These are phyloP conservation scores for Poecile atricapillus DNA, from an alignment of 2,113 vertebrate species.

Conservation along the genomic window DNA sequence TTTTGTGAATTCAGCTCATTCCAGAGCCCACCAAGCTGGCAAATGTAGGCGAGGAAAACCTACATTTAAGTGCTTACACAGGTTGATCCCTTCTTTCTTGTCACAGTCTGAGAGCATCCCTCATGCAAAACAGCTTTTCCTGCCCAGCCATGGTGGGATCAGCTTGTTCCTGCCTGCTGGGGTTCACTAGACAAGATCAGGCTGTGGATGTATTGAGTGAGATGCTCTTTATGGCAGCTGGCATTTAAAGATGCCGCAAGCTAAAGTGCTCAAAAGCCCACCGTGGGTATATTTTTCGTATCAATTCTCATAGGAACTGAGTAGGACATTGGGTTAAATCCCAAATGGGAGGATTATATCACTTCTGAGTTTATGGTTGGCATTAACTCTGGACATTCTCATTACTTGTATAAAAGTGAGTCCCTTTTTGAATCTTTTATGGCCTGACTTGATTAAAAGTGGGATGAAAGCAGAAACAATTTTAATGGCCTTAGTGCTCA, in stretches of 20 bases:
- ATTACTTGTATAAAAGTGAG: neutral
- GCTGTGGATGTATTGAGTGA: rapidly evolving
- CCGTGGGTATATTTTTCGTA: rapidly evolving
- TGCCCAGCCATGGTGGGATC: neutral
- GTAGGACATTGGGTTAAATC: neutral
- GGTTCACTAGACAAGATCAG: neutral
- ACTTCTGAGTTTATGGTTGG: neutral
- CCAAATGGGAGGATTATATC: neutral
- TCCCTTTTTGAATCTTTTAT: neutral
- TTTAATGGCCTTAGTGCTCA: neutral
- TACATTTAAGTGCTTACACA: neutral
- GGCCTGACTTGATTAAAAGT: neutral
- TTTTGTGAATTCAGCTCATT: neutral
- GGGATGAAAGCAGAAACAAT: neutral
- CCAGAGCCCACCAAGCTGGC: rapidly evolving
- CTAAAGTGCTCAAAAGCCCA: neutral
- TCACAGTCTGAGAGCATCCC: neutral
- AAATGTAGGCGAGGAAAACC: rapidly evolving
- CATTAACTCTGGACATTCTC: neutral
- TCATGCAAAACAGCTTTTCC: neutral
- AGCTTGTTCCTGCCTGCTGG: neutral
- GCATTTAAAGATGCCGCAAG: neutral
- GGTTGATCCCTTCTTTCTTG: neutral
- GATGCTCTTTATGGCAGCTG: neutral
- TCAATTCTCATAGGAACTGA: neutral